Base-by-base conservation (phyloP, 2,113 vertebrate species). In the Alouatta palliata region DNA sequence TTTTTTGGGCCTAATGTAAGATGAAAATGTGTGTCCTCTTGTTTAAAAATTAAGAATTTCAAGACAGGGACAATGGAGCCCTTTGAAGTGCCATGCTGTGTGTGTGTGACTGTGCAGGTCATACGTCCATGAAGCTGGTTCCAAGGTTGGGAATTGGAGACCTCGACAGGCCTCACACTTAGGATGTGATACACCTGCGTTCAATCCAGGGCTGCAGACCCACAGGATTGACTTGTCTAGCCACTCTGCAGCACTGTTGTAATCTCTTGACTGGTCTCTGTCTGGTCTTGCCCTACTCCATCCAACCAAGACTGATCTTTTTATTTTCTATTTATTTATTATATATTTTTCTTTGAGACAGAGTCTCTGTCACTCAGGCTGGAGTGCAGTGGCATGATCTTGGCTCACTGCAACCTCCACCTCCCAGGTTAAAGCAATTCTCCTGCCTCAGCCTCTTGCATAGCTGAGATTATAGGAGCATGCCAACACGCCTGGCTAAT, bases 1-100 rank as follows among this genome's bases (percentile, higher is more conserved):
- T 32, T 87, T 81, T 40, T 14, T 90, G n/a, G 68, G 30, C 30
- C 61, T 9, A 1, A 10, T 70, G 49, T 20, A 83, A 82, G 73
- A 77, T 32, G n/a, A 77, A 79, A 92, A 88, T 27, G 6, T 14
- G 21, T 16, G 35, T 2, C 11, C 6, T 6, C 17, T 54, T 71
- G 58, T 94, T 94, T 17, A 83, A 87, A 93, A 91, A 66, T 92
- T 32, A 93, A 54, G 21, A 94, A 56, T 87, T 90, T 95, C 12
- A 82, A 68, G 35, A 75, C 6, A 87, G 32, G 37, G 11, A 52
- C 2, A 17, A 3, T 7, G 35, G 20, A 82, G 32, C 6, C 8
- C 79, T 68, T 68, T 20, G 30, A 30, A 11, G 27, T 47, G 11
- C 21, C 20, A 21, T 27, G 10, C 45, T 25, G 27, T 75, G 16